These are phyloP conservation scores for Steatornis caripensis DNA, from an alignment of 2,113 vertebrate species.

Conservation along the genomic window DNA sequence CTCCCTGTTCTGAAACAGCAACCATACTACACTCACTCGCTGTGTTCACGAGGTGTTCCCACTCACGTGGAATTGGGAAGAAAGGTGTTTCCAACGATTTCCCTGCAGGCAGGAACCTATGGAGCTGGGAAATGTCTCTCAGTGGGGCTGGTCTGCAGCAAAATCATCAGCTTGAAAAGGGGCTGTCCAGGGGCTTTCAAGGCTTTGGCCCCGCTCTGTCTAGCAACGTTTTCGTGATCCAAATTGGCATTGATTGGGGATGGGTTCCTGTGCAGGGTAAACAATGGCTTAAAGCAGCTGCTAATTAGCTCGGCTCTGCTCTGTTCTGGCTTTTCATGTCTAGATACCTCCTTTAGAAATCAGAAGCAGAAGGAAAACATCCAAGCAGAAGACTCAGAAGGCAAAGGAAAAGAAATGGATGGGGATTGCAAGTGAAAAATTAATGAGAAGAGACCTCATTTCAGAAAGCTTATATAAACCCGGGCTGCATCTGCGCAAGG, in stretches of 20 bases:
- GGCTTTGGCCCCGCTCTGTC: not conserved
- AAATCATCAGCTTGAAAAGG: not conserved
- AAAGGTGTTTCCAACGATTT: not conserved
- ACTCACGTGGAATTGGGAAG: not conserved
- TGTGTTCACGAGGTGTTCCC: not conserved
- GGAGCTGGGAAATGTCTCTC: not conserved
- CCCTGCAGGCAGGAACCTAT: not conserved
- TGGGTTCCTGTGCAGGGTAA: not conserved
- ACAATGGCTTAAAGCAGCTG: slow-evolving; percentile 7
- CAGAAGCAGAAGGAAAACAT: slow-evolving; percentile 8
- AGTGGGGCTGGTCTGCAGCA: not conserved
- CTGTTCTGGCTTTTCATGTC: not conserved
- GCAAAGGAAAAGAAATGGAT: not conserved
- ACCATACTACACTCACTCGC: not conserved
- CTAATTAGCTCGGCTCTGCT: not conserved
- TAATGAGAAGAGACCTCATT: slow-evolving; percentile 5
- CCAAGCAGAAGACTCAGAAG: slow-evolving; percentile 21
- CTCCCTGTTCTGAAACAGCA: not conserved
- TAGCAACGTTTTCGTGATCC: not conserved
- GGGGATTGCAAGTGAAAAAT: not conserved
- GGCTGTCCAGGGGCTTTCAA: not conserved
- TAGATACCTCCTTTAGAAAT: not conserved
- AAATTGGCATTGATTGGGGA: not conserved
- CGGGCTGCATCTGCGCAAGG: not conserved
- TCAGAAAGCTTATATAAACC: not conserved